These are phyloP conservation scores for Stichodactyla mertensii DNA, from an alignment of 64 coral and sea anemone species.

Conservation along the genomic window DNA sequence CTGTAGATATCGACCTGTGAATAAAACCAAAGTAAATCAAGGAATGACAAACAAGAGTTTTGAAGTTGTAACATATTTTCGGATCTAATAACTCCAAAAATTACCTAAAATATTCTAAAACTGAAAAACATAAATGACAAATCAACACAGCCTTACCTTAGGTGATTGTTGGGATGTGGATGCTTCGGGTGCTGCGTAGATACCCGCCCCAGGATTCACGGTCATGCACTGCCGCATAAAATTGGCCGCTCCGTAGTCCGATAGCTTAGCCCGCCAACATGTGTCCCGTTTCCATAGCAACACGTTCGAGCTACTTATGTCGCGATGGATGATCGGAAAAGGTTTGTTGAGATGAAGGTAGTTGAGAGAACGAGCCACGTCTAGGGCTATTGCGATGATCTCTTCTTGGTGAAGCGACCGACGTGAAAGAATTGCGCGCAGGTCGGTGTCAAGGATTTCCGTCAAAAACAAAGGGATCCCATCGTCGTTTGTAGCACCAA, in stretches of 20 bases:
- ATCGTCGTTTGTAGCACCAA: slow-evolving; percentile 88
- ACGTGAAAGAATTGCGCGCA: slow-evolving; percentile 61
- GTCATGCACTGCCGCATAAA: slow-evolving; percentile 98
- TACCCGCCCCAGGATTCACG: slow-evolving; percentile 75
- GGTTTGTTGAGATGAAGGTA: slow-evolving; percentile 92
- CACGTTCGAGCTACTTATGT: slow-evolving; percentile 94
- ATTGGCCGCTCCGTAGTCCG: slow-evolving; percentile 95
- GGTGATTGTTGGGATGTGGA: slow-evolving; percentile 82
- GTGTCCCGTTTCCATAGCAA: slow-evolving; percentile 90
- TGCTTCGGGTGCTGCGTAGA: slow-evolving; percentile 90
- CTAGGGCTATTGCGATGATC: slow-evolving; percentile 55
- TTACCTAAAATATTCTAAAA: background rate
- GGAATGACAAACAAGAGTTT: background rate
- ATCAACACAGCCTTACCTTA: slow-evolving; percentile 44
- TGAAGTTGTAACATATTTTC: no score
- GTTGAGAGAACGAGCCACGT: slow-evolving; percentile 78
- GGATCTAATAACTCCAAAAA: no score
- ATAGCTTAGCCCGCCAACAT: slow-evolving; percentile 83
- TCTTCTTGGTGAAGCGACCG: slow-evolving; percentile 79
- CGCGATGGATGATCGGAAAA: slow-evolving; percentile 94
- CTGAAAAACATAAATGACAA: no score
- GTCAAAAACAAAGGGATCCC: slow-evolving; percentile 72
- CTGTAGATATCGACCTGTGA: slow-evolving; percentile 43
- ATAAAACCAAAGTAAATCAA: background rate
- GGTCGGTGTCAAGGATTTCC: slow-evolving; percentile 72